Evolutionary conservation across 1,140 invertebrate species (phyloP), one percentile per base, ranked within the genome.

Genomic region (Mylabris phalerata): DNA sequence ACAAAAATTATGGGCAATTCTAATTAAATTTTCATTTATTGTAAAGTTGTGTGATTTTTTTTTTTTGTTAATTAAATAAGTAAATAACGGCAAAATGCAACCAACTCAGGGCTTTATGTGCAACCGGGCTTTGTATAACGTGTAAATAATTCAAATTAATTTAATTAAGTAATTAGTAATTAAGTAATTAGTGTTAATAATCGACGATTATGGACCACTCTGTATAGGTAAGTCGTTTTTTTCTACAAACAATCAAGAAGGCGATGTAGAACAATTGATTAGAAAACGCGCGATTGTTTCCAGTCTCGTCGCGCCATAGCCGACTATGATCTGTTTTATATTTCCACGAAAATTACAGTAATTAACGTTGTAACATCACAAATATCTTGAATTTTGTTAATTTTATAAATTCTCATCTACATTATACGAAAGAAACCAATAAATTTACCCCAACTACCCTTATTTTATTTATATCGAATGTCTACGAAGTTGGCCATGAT

Each of bases 61-160:
- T 41, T n/a, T 40, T n/a, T 51, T 55, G 13, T 10, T 45, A 56
- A 24, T 40, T 48, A 9, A 24, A 43, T 19, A 42, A 43, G 42
- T 24, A 43, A 42, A 42, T 32, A 50, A 43, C 11, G 27, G 27
- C 19, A n/a, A 6, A 50, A 48, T 59, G 59, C 48, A 63, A 66
- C 59, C 56, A 66, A 44, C 64, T 66, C 64, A 66, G 64, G 64
- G 64, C 59, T 59, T 57, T 38, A 25, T 43, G 64, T 63, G 59
- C 59, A 66, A 63, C 61, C 52, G 58, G 64, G 61, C 49, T 52
- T 52, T 55, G 43, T 32, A 19, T 24, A 24, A 50, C 6, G 39
- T 56, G 46, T 56, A 44, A 24, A 54, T 45, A 56, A 38, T 46
- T 19, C 25, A n/a, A 39, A 40, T 19, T 19, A 19, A 19, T 19